phyloP scores from a whole-genome alignment of 2,113 vertebrate genomes.

The Uropsilus gracilis region DNA sequence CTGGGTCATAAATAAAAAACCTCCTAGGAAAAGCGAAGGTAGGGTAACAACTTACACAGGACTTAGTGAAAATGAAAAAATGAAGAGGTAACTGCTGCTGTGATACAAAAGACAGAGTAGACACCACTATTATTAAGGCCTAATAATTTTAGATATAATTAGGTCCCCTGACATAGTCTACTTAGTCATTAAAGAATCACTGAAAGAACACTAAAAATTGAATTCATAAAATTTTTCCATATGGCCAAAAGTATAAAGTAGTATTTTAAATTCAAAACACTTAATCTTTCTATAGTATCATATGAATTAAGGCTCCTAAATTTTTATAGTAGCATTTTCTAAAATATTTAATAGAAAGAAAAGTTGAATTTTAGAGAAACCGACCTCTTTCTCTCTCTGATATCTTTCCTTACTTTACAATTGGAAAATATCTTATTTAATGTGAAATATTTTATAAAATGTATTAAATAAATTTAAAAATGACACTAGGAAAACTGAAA shows the following conservation, averaged over 20 bases:
- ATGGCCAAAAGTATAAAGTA: not conserved
- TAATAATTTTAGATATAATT: not conserved
- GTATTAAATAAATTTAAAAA: not conserved
- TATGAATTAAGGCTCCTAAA: not conserved
- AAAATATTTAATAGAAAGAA: not conserved
- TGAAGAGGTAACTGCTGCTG: not conserved
- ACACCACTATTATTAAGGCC: not conserved
- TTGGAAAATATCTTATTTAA: not conserved
- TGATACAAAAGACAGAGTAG: not conserved
- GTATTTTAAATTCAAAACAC: not conserved
- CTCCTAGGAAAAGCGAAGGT: not conserved
- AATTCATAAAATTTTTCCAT: not conserved
- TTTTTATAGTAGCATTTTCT: not conserved
- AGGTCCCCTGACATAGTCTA: not conserved
- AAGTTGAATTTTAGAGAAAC: not conserved
- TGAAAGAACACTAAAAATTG: not conserved
- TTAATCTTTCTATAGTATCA: not conserved
- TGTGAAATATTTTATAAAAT: not conserved
- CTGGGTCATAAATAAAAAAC: not conserved
- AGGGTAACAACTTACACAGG: not conserved
- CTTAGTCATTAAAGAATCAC: not conserved
- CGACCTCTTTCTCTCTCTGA: not conserved
- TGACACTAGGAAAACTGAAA: not conserved
- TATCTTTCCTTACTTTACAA: too few relatives aligned
- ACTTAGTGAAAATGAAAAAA: not conserved